Evolutionary conservation across 1,140 invertebrate species (phyloP), one percentile per base, ranked within the genome.

Genomic region (Nasonia giraulti): DNA sequence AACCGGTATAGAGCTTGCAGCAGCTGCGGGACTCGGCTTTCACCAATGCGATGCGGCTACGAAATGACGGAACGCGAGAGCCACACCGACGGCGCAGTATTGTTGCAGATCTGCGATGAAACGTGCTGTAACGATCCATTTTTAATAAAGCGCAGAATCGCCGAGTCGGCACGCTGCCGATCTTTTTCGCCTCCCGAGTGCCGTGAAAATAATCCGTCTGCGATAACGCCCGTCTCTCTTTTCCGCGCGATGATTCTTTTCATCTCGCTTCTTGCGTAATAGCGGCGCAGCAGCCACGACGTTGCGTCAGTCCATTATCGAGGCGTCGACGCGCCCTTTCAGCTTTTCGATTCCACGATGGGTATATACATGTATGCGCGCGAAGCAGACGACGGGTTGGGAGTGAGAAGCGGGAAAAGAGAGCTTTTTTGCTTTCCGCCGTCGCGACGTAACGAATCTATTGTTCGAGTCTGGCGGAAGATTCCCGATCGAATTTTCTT

Each of bases 391-490:
- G 66, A 47, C 33, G 5, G 33, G 33, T 37, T 37, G 33, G 5
- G 10, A 27, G 3, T 27, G 12, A 66, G 33, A 23, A 68, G 27
- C 66, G 31, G 7, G 68, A n/a, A 8, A 73, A 14, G 20, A 47
- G n/a, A 4, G n/a, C 6, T 5, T 66, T 79, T 62, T 11, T 55
- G 20, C 47, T 31, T 23, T 62, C 6, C 55, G 5, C 55, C 55
- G 55, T 62, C 20, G 33, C 23, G 27, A 73, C 37, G 33, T 68
- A 77, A 83, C 40, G 62, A 83, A 47, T 83, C 74, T 31, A 77
- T 83, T 83, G 74, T 83, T 77, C 74, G 12, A 5, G 0, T 44
- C 50, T 55, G 12, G 17, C 40, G 40, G 31, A 33, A 31, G 55
- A 68, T 80, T 20, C 10, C 12, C 66, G 66, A 80, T 80, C 31